These are phyloP conservation scores for Bradypus variegatus DNA, from an alignment of 2,797 vertebrate genomes.

Conservation along the genomic window DNA sequence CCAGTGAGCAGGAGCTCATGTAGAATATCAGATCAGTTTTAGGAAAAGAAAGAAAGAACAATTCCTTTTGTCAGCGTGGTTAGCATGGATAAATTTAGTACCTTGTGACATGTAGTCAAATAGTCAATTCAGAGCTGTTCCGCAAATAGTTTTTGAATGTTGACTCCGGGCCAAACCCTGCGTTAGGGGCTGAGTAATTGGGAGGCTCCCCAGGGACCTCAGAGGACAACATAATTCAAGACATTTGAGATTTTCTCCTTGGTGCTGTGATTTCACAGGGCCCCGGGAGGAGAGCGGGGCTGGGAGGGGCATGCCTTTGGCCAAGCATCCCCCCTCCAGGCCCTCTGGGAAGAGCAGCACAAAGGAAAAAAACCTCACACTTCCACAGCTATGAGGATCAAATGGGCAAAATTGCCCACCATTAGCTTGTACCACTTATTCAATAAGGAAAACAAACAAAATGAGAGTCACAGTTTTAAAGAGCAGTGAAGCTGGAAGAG, in stretches of 20 bases:
- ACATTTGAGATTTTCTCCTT: not conserved
- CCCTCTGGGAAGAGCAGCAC: not conserved
- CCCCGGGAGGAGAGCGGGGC: not conserved
- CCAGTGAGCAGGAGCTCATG: not conserved
- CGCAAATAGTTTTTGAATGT: not conserved
- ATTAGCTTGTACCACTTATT: not conserved
- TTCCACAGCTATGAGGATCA: not conserved
- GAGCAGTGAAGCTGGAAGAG: not conserved
- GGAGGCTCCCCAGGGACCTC: too few relatives aligned
- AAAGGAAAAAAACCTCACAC: not conserved
- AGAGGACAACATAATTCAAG: not conserved
- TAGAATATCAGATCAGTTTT: not conserved
- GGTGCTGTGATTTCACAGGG: not conserved
- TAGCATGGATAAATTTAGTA: not conserved
- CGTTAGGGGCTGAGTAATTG: not conserved
- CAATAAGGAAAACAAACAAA: not conserved
- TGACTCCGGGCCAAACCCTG: not conserved
- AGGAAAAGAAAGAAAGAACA: not conserved
- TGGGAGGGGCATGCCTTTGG: not conserved
- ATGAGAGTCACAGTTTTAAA: not conserved
- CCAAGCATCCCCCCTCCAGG: not conserved
- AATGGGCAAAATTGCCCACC: not conserved
- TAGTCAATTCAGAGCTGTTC: not conserved
- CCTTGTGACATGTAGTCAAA: not conserved
- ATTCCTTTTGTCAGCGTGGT: not conserved